Base-by-base conservation (phyloP, 2,888 invertebrate species). In the Morpho achilles region DNA sequence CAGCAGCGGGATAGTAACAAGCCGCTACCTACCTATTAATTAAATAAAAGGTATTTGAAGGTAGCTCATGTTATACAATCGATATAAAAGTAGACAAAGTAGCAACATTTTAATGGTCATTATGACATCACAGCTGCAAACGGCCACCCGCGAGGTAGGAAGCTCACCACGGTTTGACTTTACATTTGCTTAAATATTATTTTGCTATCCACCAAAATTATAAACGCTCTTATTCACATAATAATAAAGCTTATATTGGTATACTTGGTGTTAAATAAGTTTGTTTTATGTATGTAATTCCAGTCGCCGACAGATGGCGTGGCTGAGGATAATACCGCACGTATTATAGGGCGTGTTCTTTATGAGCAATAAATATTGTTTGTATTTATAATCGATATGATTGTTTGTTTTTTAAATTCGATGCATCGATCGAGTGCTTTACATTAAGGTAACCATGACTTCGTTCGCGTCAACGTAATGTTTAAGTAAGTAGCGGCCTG, bases 121-220 rank as follows among this genome's bases (percentile, higher is more conserved):
- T 67, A 72, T 78, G 74, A 80, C 80, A 80, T 79, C 74, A 70
- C 81, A 78, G 76, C 76, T 79, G 76, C 77, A 77, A 78, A 79
- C 80, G 87, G 78, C 88, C 87, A 87, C 88, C 88, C 88, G 81
- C 77, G 79, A 76, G 76, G 75, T 72, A 72, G 71, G 67, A 63
- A 67, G 69, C 70, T 68, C 69, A 75, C 71, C 69, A 70, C 65
- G 60, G 67, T 74, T 80, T 81, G 80, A 85, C 82, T 84, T 78
- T 71, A 73, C 71, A 73, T 72, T 63, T 62, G 60, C 61, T 68
- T 71, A 64, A 65, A 67, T 63, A 54, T 63, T 63, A 55, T 9
- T n/a, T 16, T 10, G 39, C 49, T 50, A 9, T 41, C 43, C 32
- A 49, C 8, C 53, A 40, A 52, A 16, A 39, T 43, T 22, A 45